Evolutionary conservation across 2,113 vertebrate species (phyloP).

Genomic region (Dicrurus megarhynchus): DNA sequence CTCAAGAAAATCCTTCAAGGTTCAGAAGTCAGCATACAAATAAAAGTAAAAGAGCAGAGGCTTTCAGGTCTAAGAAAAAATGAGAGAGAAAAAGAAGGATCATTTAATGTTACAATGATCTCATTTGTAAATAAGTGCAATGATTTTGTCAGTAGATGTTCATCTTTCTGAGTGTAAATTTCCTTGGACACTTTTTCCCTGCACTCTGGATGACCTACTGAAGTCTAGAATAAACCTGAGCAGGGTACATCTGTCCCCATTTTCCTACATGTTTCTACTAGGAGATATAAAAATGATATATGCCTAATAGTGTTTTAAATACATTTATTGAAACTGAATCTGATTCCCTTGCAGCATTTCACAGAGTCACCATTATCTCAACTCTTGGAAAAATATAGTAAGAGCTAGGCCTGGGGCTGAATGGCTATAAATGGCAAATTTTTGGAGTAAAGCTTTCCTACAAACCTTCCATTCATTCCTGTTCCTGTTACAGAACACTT

Average conservation of each 20-base stretch:
- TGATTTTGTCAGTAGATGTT: neutral
- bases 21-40: neutral
- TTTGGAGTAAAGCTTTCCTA: neutral
- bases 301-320: neutral
- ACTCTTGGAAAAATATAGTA: neutral
- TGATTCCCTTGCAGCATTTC: neutral
- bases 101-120: neutral
- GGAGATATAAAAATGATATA: neutral
- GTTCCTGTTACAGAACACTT: neutral
- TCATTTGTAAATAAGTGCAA: neutral
- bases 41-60: neutral
- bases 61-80: neutral
- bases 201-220: neutral
- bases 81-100: neutral
- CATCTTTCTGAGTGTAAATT: neutral
- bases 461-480: neutral
- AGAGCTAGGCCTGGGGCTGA: neutral
- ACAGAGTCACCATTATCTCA: neutral
- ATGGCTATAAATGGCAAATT: neutral
- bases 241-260: neutral
- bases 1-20: neutral
- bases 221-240: neutral
- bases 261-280: neutral
- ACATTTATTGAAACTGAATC: neutral
- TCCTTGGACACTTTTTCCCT: neutral